These are phyloP conservation scores for Sebastes goodei DNA, from an alignment of 2,797 vertebrate genomes.

Conservation along the genomic window DNA sequence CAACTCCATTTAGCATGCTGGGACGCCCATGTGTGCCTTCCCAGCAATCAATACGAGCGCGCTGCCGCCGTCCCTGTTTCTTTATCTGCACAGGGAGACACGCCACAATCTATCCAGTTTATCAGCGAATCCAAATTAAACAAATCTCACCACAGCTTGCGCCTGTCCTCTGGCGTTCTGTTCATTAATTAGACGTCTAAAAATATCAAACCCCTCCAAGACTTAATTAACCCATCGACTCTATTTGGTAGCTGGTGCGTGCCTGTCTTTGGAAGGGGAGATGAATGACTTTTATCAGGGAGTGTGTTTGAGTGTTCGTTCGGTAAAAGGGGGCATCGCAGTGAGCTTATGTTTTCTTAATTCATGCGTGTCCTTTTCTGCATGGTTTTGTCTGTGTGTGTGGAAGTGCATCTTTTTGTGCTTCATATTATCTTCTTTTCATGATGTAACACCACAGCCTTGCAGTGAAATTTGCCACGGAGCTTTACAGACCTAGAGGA, in stretches of 20 bases:
- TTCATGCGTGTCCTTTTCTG: not conserved
- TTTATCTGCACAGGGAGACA: slow-evolving; percentile 48
- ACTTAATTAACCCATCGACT: slow-evolving; percentile 86
- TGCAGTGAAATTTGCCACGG: not conserved
- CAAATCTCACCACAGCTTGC: slow-evolving; percentile 79
- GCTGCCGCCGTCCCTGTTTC: not conserved
- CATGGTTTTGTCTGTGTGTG: not conserved
- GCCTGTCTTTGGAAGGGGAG: slow-evolving; percentile 58
- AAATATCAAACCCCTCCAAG: slow-evolving; percentile 87
- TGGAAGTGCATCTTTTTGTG: not conserved
- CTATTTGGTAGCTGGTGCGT: slow-evolving; percentile 63
- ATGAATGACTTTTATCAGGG: slow-evolving; percentile 64
- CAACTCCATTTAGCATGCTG: not conserved
- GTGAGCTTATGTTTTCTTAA: not conserved
- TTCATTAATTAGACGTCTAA: slow-evolving; percentile 86
- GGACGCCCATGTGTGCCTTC: slow-evolving; percentile 11
- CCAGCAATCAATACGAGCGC: not conserved
- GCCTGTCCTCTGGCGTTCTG: slow-evolving; percentile 72
- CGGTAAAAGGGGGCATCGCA: not conserved
- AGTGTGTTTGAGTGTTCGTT: slow-evolving; percentile 7
- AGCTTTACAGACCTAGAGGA: not conserved
- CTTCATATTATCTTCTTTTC: not conserved
- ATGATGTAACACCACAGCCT: not conserved
- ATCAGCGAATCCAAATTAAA: slow-evolving; percentile 76
- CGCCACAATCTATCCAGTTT: slow-evolving; percentile 58